phyloP scores from a whole-genome alignment of 2,888 invertebrate species.

The Xylocampa areola region DNA sequence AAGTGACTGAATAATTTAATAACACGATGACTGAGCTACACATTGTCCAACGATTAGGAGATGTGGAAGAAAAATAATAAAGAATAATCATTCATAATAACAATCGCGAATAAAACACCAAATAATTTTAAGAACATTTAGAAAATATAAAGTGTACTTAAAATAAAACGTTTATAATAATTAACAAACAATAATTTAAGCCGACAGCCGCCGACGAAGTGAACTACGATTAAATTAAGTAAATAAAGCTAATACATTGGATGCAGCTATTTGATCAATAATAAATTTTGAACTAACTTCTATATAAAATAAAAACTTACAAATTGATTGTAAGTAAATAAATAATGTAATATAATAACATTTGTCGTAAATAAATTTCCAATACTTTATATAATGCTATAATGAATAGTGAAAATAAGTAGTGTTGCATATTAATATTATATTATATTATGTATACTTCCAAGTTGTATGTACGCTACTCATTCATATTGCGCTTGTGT shows the following conservation, averaged over 20 bases:
- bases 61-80: conserved; percentile 12
- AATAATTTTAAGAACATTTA: conserved; percentile 64
- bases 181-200: conserved; percentile 55
- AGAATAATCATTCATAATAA: conserved; percentile 38
- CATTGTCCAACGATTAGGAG: neutral
- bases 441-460: too few species aligned
- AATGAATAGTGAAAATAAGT: conserved; percentile 27
- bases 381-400: conserved; percentile 25
- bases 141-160: conserved; percentile 57
- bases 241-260: conserved; percentile 62
- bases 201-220: conserved; percentile 22
- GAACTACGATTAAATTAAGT: conserved; percentile 48
- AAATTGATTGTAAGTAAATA: conserved; percentile 39
- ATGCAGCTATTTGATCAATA: conserved; percentile 57
- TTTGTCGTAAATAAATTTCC: conserved; percentile 43
- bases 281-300: conserved; percentile 50
- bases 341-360: conserved; percentile 45
- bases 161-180: conserved; percentile 42
- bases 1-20: neutral
- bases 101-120: conserved; percentile 43
- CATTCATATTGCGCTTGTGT: conserved; percentile 6
- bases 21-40: conserved; percentile 1
- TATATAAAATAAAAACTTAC: conserved; percentile 38
- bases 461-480: conserved; percentile 1
- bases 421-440: conserved; percentile 12